A percentile compares a stretch with the other conserved stretches of the same genome.
Evolutionary conservation across 2,797 vertebrate genomes (phyloP).

Genomic region (Arnoldichthys spilopterus): DNA sequence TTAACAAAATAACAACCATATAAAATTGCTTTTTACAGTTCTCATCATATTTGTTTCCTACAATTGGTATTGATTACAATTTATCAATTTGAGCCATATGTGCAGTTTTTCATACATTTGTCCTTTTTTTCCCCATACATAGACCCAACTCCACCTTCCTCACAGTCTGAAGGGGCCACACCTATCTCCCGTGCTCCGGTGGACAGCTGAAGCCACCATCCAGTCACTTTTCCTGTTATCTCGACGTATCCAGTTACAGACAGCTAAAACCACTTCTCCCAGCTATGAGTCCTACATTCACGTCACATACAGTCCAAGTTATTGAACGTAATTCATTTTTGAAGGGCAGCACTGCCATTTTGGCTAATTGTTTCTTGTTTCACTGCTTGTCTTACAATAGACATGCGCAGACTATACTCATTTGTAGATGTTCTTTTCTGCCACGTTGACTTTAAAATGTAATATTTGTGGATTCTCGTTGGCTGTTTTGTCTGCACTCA

Average conservation of each 20-base stretch:
- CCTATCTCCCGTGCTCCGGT: conserved; percentile 26
- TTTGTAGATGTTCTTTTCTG: conserved; percentile 41
- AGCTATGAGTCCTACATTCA: background rate
- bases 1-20: too few relatives aligned
- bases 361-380: conserved; percentile 13
- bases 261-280: background rate
- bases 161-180: conserved; percentile 80
- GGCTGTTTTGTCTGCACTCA: conserved; percentile 30
- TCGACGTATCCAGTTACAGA: conserved; percentile 15
- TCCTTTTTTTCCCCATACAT: conserved; percentile 41
- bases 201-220: conserved; percentile 34
- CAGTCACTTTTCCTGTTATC: background rate
- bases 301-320: background rate
- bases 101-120: background rate
- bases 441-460: conserved; percentile 13
- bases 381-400: background rate
- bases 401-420: background rate
- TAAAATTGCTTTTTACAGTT: too few relatives aligned
- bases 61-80: background rate
- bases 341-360: conserved; percentile 2
- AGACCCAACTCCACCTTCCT: conserved; percentile 79
- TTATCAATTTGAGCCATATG: background rate
- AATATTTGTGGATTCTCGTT: conserved; percentile 31
- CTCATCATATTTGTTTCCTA: background rate
- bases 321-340: background rate